phyloP scores from a whole-genome alignment of 2,113 vertebrate genomes.

The Loxodonta africana region DNA sequence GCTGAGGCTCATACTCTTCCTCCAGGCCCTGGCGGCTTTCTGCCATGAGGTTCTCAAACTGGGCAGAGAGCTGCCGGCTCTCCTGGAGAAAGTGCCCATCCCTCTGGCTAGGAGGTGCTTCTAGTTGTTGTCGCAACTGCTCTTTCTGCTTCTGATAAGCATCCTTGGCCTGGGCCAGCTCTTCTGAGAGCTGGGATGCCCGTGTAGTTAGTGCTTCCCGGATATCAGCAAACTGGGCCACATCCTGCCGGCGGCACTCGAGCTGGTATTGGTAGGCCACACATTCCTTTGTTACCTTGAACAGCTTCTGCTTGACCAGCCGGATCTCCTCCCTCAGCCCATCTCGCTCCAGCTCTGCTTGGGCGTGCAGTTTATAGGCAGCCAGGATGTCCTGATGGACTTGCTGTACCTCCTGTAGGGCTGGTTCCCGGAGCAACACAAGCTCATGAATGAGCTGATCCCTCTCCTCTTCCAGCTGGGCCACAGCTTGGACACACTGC shows the following conservation, averaged over 20 bases:
- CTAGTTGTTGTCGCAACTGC: conserved; percentile 85
- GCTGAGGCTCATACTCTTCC: conserved; percentile 93
- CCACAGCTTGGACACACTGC: conserved; percentile 92
- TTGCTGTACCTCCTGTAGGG: conserved; percentile 88
- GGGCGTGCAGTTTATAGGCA: conserved; percentile 91
- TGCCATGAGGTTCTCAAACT: conserved; percentile 94
- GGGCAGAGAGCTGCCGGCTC: conserved; percentile 90
- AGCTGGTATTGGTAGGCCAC: conserved; percentile 93
- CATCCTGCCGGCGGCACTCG: conserved; percentile 89
- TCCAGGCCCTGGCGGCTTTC: conserved; percentile 92
- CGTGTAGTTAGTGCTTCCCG: conserved; percentile 90
- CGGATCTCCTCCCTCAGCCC: conserved; percentile 91
- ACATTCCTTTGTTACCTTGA: conserved; percentile 92
- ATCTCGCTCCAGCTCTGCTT: conserved; percentile 93
- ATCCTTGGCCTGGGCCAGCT: conserved; percentile 88
- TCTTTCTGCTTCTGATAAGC: conserved; percentile 90
- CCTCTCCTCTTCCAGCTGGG: conserved; percentile 90
- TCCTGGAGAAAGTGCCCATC: conserved; percentile 91
- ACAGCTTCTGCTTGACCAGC: conserved; percentile 92
- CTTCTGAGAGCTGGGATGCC: conserved; percentile 90
- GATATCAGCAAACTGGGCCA: conserved; percentile 88
- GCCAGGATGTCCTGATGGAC: conserved; percentile 91
- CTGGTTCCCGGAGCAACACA: conserved; percentile 89
- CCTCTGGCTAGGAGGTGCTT: conserved; percentile 82
- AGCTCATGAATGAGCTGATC: conserved; percentile 92